Base-by-base conservation (phyloP, 2,888 invertebrate genomes). In the Sinelater perroti region DNA sequence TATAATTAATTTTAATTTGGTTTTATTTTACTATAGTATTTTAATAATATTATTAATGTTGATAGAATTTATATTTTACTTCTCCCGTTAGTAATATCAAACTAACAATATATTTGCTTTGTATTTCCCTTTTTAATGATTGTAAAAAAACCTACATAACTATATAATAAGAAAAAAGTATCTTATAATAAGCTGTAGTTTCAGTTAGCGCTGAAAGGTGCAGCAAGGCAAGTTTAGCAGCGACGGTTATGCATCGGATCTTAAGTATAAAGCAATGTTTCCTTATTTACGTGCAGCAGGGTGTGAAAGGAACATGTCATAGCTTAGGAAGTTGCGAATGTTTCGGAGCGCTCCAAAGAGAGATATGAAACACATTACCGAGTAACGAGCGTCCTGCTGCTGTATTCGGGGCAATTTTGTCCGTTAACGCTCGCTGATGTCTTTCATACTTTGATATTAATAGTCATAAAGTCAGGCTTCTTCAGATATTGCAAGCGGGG, bases 361-460 rank as follows among this genome's bases (percentile, higher is more conserved):
- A 60, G 52, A 60, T 60, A 60, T 40, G 53, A 52, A 56, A 46
- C 60, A 53, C 56, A 53, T 60, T 60, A 56, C 36, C 36, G 17
- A 51, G 18, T 61, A 61, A 61, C 58, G 57, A 58, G 51, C 58
- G 55, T 53, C 52, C 55, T 58, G 49, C 49, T 24, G 47, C 51
- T 52, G 50, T 56, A 52, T 47, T 47, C 52, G 52, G 38, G 54
- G 61, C 55, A 61, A 58, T 58, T 61, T 58, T 49, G 55, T 53
- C 55, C 61, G 57, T 50, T 61, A 61, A 61, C 59, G 42, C 49
- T 53, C 26, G 56, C 56, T 52, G 55, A 58, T 59, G 62, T 56
- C 59, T 59, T 62, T 59, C 53, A 59, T 59, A 47, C 56, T 59
- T 53, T 59, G 49, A 58, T 58, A 62, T 62, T 62, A 62, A 60